These are phyloP conservation scores for Cantharis rufa DNA, from an alignment of 2,888 invertebrate species.

Conservation along the genomic window DNA sequence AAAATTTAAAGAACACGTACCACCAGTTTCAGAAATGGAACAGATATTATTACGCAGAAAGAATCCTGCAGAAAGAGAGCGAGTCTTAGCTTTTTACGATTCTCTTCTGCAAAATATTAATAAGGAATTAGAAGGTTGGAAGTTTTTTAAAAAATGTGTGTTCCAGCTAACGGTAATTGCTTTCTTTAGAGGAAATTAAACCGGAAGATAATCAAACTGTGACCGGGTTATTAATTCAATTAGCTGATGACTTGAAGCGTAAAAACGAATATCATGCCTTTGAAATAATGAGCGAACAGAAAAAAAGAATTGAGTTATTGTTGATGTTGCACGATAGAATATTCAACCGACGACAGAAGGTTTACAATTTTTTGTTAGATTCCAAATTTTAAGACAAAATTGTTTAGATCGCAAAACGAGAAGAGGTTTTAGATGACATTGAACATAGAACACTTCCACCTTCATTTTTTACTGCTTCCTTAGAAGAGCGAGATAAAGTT, in stretches of 20 bases:
- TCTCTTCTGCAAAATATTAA: constrained; percentile 53
- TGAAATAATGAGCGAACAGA: constrained; percentile 41
- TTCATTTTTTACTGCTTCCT: constrained; percentile 49
- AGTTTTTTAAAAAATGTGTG: background rate
- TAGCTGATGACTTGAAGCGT: constrained; percentile 46
- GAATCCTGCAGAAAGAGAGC: constrained; percentile 49
- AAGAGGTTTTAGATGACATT: constrained; percentile 51
- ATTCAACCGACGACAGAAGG: constrained; percentile 41
- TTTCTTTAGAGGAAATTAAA: constrained; percentile 30
- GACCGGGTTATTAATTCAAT: constrained; percentile 48
- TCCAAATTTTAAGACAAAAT: background rate
- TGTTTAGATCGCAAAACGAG: constrained; percentile 44
- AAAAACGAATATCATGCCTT: constrained; percentile 44
- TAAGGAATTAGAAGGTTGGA: constrained; percentile 55
- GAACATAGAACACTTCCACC: constrained; percentile 44
- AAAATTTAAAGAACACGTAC: constrained; percentile 46
- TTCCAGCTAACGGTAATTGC: background rate
- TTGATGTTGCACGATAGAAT: constrained; percentile 47
- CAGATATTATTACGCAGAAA: constrained; percentile 50
- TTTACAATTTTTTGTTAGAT: constrained; percentile 10
- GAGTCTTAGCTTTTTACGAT: constrained; percentile 54
- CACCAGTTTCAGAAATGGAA: constrained; percentile 51
- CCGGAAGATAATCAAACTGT: constrained; percentile 47
- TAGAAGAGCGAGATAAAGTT: constrained; percentile 43
- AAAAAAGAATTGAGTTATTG: constrained; percentile 46